Conservation (phyloP, 2,797 vertebrate genomes). For the Darevskia nairensis region DNA sequence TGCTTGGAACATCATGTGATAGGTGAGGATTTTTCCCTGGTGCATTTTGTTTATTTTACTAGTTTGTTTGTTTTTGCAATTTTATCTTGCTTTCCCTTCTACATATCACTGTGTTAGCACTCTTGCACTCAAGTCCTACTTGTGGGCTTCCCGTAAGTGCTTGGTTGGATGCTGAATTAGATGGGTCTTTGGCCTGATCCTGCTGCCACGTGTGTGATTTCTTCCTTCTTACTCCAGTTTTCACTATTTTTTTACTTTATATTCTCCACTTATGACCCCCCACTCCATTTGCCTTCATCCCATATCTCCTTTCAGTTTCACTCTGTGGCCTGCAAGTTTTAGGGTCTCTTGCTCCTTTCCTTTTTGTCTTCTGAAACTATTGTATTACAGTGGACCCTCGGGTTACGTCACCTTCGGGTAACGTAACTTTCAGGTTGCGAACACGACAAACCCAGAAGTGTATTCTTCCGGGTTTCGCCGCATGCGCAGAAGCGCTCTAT, state of each 20-base stretch:
- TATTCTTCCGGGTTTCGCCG: no score
- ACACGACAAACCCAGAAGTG: no score
- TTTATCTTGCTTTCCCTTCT: neutral
- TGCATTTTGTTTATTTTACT: neutral
- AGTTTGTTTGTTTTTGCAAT: neutral
- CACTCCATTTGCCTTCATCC: neutral
- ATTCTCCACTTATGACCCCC: neutral
- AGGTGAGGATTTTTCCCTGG: no score
- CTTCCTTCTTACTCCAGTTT: neutral
- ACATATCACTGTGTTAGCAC: neutral
- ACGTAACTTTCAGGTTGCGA: no score
- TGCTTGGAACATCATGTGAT: neutral
- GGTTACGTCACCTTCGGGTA: no score
- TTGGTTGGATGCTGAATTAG: no score
- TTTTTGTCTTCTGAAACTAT: no score
- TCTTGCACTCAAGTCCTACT: no score
- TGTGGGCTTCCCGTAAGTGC: no score
- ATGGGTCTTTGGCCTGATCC: neutral
- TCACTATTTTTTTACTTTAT: neutral
- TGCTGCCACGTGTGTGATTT: neutral
- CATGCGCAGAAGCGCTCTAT: no score
- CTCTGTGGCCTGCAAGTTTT: no score
- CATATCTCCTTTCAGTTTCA: neutral
- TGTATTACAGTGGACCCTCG: neutral
- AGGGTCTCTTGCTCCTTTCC: neutral